Evolutionary conservation across 2,888 invertebrate species (phyloP).

Genomic region (Dendrolimus pini): DNA sequence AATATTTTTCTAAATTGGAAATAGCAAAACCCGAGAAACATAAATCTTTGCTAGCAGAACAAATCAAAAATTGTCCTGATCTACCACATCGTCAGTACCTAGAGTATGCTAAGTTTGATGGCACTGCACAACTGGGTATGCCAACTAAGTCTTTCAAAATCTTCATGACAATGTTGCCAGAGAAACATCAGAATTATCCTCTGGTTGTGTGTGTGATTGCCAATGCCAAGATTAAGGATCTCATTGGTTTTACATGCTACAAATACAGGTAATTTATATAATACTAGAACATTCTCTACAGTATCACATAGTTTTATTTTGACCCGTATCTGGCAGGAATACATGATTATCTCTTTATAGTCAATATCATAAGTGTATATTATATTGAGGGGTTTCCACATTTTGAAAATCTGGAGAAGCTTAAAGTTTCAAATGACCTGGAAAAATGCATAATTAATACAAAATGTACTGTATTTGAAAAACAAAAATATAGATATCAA

Average conservation of each 20-base stretch:
- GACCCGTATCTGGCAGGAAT: too few relatives aligned
- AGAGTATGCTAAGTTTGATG: conserved; percentile 94
- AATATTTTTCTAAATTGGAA: conserved; percentile 73
- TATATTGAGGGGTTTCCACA: too few relatives aligned
- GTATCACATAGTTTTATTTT: too few relatives aligned
- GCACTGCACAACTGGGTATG: conserved; percentile 87
- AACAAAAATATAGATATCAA: too few relatives aligned
- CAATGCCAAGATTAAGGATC: conserved; percentile 90
- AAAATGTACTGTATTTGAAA: too few relatives aligned
- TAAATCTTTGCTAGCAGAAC: conserved; percentile 83
- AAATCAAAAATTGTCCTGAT: conserved; percentile 85
- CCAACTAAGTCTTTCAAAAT: conserved; percentile 91
- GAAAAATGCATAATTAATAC: too few relatives aligned
- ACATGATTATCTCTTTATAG: too few relatives aligned
- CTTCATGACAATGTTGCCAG: conserved; percentile 91
- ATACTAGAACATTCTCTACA: too few relatives aligned
- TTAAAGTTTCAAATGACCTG: too few relatives aligned
- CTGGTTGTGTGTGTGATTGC: conserved; percentile 87
- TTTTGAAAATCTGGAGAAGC: too few relatives aligned
- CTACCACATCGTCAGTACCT: conserved; percentile 91
- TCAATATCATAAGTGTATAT: too few relatives aligned
- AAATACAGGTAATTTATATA: conserved; percentile 78
- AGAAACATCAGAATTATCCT: conserved; percentile 89
- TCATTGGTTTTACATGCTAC: conserved; percentile 95
- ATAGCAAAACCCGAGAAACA: conserved; percentile 41